phyloP scores from a whole-genome alignment of 2,888 invertebrate genomes.

The Archips crataeganus region DNA sequence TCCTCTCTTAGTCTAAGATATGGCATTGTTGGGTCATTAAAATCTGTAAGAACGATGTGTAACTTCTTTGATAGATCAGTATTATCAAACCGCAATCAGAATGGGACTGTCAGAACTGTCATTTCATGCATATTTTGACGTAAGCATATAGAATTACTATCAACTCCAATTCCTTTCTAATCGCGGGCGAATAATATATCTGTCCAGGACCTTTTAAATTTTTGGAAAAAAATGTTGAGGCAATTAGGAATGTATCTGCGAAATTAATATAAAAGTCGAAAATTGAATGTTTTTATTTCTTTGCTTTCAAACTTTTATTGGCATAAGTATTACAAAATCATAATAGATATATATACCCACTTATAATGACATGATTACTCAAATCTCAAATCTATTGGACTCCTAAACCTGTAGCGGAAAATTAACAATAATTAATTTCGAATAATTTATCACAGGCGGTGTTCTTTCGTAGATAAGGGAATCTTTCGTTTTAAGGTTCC shows the following conservation, averaged over 20 bases:
- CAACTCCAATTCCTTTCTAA: too few relatives aligned
- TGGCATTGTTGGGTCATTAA: too few relatives aligned
- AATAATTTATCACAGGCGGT: conserved; percentile 10
- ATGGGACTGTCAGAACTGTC: too few relatives aligned
- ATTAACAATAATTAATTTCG: conserved; percentile 12
- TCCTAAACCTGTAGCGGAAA: background rate
- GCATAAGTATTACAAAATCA: background rate
- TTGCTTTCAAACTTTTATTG: conserved; percentile 29
- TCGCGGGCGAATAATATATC: too few relatives aligned
- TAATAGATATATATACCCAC: background rate
- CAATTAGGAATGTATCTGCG: background rate
- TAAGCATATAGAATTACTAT: too few relatives aligned
- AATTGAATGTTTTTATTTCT: conserved; percentile 31
- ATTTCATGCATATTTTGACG: too few relatives aligned
- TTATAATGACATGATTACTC: background rate
- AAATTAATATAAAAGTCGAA: conserved; percentile 12
- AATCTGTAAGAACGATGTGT: too few relatives aligned
- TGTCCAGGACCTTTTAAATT: too few relatives aligned
- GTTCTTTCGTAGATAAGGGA: conserved; percentile 45
- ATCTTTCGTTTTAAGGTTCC: conserved; percentile 78
- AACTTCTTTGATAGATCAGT: too few relatives aligned
- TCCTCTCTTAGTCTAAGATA: background rate
- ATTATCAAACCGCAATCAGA: too few relatives aligned
- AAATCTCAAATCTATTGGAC: background rate
- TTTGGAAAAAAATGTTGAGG: too few relatives aligned